A percentile compares a stretch with the other conserved stretches of the same genome.
Evolutionary conservation across 1,140 invertebrate species (phyloP).

Genomic region (honey bee (Apis mellifera)): Amel_HAv3.1 CM009931.2:7872501-7873000

Average conservation of each 20-base stretch:
- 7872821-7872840: slow-evolving; percentile 57
- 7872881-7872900: slow-evolving; percentile 67
- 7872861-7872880: slow-evolving; percentile 68
- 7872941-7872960: slow-evolving; percentile 26
- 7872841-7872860: slow-evolving; percentile 41
- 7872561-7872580: slow-evolving; percentile 55
- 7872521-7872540: background rate
- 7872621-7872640: slow-evolving; percentile 80
- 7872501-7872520: background rate
- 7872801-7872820: slow-evolving; percentile 49
- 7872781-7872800: background rate
- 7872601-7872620: slow-evolving; percentile 74
- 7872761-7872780: background rate
- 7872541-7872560: slow-evolving; percentile 14
- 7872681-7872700: slow-evolving; percentile 80
- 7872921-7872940: slow-evolving; percentile 68
- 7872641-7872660: slow-evolving; percentile 72
- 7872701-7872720: slow-evolving; percentile 74
- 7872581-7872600: slow-evolving; percentile 46
- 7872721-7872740: slow-evolving; percentile 33
- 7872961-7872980: background rate
- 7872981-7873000: slow-evolving; percentile 51
- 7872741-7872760: background rate
- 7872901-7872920: slow-evolving; percentile 66
- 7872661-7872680: slow-evolving; percentile 75